phyloP scores from a whole-genome alignment of 2,888 invertebrate genomes.

The Ornithoptera alexandrae region DNA sequence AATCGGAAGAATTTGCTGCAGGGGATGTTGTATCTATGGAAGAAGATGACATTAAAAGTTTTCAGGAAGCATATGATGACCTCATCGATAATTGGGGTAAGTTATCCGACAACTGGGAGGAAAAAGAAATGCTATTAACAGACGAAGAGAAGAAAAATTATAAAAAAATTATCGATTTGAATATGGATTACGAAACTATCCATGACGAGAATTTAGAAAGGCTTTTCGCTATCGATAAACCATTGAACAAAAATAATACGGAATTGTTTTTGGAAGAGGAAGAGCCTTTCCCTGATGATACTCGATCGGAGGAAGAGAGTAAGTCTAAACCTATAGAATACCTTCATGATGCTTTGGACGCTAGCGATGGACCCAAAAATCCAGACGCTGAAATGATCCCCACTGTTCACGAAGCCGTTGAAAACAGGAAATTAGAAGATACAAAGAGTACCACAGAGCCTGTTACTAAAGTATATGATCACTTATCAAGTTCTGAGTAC shows the following conservation, averaged over 20 bases:
- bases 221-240: constrained; percentile 27
- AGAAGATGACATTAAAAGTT: constrained; percentile 20
- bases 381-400: constrained; percentile 25
- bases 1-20: constrained; percentile 12
- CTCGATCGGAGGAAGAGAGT: constrained; percentile 13
- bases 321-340: constrained; percentile 37
- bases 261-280: constrained; percentile 28
- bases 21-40: constrained; percentile 6
- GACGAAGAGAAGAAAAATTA: constrained; percentile 29
- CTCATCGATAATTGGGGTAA: constrained; percentile 54
- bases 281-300: constrained; percentile 26
- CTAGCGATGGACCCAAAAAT: constrained; percentile 29
- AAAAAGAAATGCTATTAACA: constrained; percentile 28
- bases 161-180: constrained; percentile 26
- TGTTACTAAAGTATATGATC: constrained; percentile 38
- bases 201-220: constrained; percentile 34
- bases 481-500: constrained; percentile 45
- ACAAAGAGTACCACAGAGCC: constrained; percentile 3
- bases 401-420: constrained; percentile 9
- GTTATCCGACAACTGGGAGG: constrained; percentile 49
- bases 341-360: constrained; percentile 48
- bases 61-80: constrained; percentile 43
- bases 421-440: constrained; percentile 16
- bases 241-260: constrained; percentile 26
- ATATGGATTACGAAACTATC: constrained; percentile 35